Evolutionary conservation across 2,113 vertebrate species (phyloP).

Genomic region (Laticauda laticaudata): DNA sequence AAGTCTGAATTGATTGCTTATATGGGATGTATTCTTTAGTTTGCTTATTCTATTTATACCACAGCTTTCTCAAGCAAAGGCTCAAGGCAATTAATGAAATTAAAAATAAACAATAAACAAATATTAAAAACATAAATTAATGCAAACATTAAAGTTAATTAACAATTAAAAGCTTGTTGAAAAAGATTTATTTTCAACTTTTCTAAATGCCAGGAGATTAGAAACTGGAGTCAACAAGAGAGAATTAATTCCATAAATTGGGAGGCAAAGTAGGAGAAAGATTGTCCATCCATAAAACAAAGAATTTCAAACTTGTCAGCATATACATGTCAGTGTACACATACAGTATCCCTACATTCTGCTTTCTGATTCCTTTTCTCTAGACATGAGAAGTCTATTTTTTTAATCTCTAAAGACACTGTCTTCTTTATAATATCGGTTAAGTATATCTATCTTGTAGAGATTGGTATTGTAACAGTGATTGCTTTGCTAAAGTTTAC

Average conservation of each 20-base stretch:
- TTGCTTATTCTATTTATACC: not conserved
- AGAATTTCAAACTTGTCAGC: not conserved
- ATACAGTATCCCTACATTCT: not conserved
- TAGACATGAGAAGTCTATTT: not conserved
- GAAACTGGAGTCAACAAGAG: not conserved
- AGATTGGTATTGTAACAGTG: not conserved
- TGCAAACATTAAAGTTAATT: not conserved
- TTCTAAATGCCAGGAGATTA: not conserved
- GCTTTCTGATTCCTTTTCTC: not conserved
- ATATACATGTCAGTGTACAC: not conserved
- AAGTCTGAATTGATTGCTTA: not conserved
- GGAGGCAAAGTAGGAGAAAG: not conserved
- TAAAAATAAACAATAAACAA: not conserved
- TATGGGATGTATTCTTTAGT: not conserved
- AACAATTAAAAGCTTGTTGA: not conserved
- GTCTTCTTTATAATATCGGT: not conserved
- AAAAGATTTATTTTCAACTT: not conserved
- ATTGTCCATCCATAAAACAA: not conserved
- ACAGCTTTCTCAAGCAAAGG: not conserved
- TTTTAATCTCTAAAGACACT: not conserved
- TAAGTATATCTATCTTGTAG: not conserved
- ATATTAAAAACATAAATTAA: not conserved
- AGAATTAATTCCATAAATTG: not conserved
- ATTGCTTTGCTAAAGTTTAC: not conserved
- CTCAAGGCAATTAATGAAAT: not conserved